These are phyloP conservation scores for Propithecus perrieri DNA, from an alignment of 2,797 vertebrate species.

Conservation along the genomic window DNA sequence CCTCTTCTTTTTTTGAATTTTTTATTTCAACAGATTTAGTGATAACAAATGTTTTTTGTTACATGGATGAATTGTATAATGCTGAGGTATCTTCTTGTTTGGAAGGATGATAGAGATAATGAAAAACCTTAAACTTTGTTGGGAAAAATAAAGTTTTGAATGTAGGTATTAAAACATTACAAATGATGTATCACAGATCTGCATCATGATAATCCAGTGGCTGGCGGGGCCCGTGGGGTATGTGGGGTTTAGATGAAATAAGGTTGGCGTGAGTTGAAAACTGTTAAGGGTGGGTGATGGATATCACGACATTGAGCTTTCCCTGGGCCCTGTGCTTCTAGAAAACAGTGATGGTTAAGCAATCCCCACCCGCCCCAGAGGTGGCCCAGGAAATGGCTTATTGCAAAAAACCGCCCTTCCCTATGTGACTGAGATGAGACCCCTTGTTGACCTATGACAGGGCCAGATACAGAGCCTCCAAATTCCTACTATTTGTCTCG, in stretches of 20 bases:
- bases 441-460: not conserved
- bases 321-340: not conserved
- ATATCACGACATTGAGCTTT: not conserved
- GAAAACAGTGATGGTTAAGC: not conserved
- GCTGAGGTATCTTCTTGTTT: not conserved
- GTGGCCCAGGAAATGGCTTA: not conserved
- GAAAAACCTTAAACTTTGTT: not conserved
- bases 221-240: not conserved
- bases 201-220: not conserved
- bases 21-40: no score
- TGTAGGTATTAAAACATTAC: not conserved
- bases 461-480: not conserved
- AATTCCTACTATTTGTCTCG: not conserved
- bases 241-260: not conserved
- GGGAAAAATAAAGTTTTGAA: not conserved
- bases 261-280: not conserved
- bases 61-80: no score
- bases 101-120: not conserved
- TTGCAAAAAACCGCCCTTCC: not conserved
- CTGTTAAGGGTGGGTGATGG: not conserved
- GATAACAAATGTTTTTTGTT: no score
- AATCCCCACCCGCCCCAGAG: not conserved
- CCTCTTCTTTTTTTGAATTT: not conserved
- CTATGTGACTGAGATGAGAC: not conserved
- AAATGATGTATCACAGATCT: not conserved